A percentile compares a stretch with the other conserved stretches of the same genome.
phyloP scores from a whole-genome alignment of 2,888 invertebrate genomes.

The Andrena fulva region DNA sequence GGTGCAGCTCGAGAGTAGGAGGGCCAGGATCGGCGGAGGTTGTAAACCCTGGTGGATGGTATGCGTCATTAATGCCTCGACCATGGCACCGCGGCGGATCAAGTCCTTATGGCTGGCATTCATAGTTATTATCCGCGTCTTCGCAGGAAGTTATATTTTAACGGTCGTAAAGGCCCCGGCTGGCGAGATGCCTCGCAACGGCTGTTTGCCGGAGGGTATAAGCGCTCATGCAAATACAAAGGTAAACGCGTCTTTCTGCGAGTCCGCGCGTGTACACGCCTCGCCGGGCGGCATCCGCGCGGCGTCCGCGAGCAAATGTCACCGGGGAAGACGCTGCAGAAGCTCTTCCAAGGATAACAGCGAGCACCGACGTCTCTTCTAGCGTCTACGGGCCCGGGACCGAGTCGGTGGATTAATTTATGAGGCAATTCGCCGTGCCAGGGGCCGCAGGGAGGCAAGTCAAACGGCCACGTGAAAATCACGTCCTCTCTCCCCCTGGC shows the following conservation, averaged over 20 bases:
- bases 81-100: slow-evolving; percentile 69
- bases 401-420: slow-evolving; percentile 23
- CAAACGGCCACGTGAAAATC: neutral
- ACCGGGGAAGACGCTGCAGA: neutral
- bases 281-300: neutral
- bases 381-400: neutral
- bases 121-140: slow-evolving; percentile 78
- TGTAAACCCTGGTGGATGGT: slow-evolving; percentile 59
- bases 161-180: slow-evolving; percentile 73
- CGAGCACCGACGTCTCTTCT: slow-evolving; percentile 2
- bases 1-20: slow-evolving; percentile 24
- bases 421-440: slow-evolving; percentile 12
- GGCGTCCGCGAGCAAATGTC: slow-evolving; percentile 4
- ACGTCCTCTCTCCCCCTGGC: neutral
- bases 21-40: slow-evolving; percentile 36
- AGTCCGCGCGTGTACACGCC: neutral
- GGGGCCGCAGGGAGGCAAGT: neutral
- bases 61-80: slow-evolving; percentile 68
- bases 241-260: slow-evolving; percentile 63
- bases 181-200: slow-evolving; percentile 42
- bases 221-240: slow-evolving; percentile 76
- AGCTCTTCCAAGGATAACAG: neutral
- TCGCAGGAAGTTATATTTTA: slow-evolving; percentile 79
- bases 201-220: slow-evolving; percentile 64
- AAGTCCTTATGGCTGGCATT: slow-evolving; percentile 75